Evolutionary conservation across 2,888 invertebrate species (phyloP).

Genomic region (Limnephilus lunatus): DNA sequence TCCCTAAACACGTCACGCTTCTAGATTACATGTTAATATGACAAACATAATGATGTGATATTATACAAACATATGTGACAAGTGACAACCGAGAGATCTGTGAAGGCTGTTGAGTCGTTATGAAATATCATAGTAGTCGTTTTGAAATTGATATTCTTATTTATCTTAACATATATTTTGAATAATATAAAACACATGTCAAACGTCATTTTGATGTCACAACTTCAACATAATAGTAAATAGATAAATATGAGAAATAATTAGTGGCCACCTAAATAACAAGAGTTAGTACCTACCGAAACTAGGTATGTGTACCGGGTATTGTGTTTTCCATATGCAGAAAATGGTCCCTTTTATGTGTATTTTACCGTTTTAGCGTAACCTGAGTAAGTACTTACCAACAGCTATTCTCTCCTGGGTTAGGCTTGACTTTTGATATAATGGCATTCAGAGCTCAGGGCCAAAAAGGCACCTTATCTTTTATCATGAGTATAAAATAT

Average conservation of each 20-base stretch:
- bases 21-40: neutral
- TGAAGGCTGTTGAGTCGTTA: neutral
- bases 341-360: neutral
- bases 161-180: neutral
- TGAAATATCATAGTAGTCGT: neutral
- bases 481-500: too few species aligned
- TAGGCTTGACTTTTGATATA: too few species aligned
- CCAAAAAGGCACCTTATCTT: too few species aligned
- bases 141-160: neutral
- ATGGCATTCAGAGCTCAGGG: too few species aligned
- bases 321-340: neutral
- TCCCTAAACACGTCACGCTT: neutral
- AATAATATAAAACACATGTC: neutral
- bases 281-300: neutral
- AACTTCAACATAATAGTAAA: neutral
- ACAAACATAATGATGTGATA: neutral
- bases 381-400: neutral
- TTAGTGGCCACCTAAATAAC: neutral
- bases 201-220: neutral
- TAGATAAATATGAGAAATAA: neutral
- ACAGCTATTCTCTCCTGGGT: neutral
- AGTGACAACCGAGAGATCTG: neutral
- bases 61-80: neutral
- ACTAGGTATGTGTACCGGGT: too few species aligned
- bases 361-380: neutral